phyloP scores from a whole-genome alignment of 2,888 invertebrate species.

The Lathronympha strigana region DNA sequence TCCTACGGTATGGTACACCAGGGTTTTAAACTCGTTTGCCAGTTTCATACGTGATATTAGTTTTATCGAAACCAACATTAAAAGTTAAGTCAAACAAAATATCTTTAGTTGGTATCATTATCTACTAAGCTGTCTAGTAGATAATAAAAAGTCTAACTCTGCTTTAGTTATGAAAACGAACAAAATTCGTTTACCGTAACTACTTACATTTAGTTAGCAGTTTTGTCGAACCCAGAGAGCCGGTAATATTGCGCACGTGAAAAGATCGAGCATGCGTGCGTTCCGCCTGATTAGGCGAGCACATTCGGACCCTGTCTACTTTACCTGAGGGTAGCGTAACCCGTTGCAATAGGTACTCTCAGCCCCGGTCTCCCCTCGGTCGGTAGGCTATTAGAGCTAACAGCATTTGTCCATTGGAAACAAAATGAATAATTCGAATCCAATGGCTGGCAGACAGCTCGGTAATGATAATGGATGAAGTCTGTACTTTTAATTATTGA shows the following conservation, averaged over 20 bases:
- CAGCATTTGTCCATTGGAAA: conserved; percentile 42
- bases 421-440: conserved; percentile 41
- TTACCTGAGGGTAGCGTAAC: conserved; percentile 38
- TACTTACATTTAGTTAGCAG: conserved; percentile 30
- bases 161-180: conserved; percentile 17
- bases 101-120: too few species aligned
- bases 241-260: conserved; percentile 31
- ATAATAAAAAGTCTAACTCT: background rate
- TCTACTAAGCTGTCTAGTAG: too few species aligned
- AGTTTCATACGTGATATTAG: too few species aligned
- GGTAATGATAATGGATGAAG: conserved; percentile 42
- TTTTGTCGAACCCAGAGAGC: conserved; percentile 25
- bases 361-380: conserved; percentile 25
- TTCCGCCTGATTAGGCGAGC: conserved; percentile 35
- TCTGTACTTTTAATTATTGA: conserved; percentile 28
- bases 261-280: conserved; percentile 36
- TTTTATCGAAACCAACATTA: too few species aligned
- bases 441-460: conserved; percentile 35
- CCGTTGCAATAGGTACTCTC: conserved; percentile 31
- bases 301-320: conserved; percentile 28
- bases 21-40: too few species aligned
- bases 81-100: too few species aligned
- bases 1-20: too few species aligned
- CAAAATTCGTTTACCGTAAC: conserved; percentile 18
- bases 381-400: conserved; percentile 37